Evolutionary conservation across 1,140 invertebrate genomes (phyloP).

Genomic region (Drosophila guanche): DNA sequence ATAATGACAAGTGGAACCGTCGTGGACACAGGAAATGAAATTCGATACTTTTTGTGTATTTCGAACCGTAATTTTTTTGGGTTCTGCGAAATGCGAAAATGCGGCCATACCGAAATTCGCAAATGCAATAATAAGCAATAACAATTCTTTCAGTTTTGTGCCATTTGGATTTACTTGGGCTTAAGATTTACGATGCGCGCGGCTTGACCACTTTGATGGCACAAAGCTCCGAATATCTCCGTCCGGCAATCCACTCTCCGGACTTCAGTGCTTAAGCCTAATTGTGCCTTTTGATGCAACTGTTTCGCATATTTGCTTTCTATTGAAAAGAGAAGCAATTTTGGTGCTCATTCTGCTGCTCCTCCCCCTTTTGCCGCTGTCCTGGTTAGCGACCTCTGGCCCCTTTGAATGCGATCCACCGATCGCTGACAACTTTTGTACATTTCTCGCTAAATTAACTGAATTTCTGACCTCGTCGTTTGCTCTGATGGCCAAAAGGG

Average conservation of each 20-base stretch:
- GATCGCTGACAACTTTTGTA: conserved; percentile 76
- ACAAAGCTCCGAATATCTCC: not conserved
- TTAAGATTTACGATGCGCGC: conserved; percentile 73
- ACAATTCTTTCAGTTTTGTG: conserved; percentile 67
- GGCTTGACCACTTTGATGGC: conserved; percentile 75
- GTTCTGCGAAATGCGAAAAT: conserved; percentile 50
- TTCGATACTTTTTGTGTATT: conserved; percentile 75
- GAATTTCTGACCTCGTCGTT: conserved; percentile 74
- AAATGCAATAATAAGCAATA: conserved; percentile 77
- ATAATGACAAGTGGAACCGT: conserved; percentile 73
- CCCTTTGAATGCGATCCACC: conserved; percentile 17
- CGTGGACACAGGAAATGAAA: conserved; percentile 79
- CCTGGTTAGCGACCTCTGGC: conserved; percentile 52
- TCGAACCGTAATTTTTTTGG: conserved; percentile 29
- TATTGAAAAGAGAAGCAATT: conserved; percentile 34
- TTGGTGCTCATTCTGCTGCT: not conserved
- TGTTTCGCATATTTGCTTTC: conserved; percentile 77
- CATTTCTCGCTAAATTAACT: conserved; percentile 81
- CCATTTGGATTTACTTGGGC: conserved; percentile 65
- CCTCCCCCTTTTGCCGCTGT: no score
- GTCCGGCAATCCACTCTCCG: not conserved
- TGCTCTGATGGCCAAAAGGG: conserved; percentile 23
- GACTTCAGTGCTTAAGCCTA: conserved; percentile 60
- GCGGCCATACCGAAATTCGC: conserved; percentile 10
- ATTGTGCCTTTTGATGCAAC: conserved; percentile 80